Conservation (phyloP, 2,113 vertebrate genomes). For the Lepidothrix coronata region DNA sequence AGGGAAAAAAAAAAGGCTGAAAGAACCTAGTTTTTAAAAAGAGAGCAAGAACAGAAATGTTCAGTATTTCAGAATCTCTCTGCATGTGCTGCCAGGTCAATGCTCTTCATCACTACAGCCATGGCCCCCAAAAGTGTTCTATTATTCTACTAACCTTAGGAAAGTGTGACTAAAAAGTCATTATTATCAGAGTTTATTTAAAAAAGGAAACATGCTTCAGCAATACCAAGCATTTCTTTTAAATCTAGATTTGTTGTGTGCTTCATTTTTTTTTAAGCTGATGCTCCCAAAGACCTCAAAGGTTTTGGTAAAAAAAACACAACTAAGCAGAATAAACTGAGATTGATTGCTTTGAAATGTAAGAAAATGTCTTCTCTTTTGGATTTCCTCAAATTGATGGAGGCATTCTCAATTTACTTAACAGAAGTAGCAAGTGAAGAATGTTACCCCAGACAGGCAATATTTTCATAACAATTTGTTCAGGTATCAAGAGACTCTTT, state of each 20-base stretch:
- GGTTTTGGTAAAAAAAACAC: background rate
- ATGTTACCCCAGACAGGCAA: conserved; percentile 20
- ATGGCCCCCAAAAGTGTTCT: background rate
- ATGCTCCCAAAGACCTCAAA: background rate
- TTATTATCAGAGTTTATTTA: background rate
- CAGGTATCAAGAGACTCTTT: conserved; percentile 33
- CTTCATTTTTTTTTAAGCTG: background rate
- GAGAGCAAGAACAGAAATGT: background rate
- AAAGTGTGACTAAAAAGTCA: background rate
- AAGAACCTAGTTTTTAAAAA: background rate
- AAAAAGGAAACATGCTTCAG: background rate
- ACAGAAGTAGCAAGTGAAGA: conserved; percentile 42
- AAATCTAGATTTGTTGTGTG: background rate
- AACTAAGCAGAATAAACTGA: background rate
- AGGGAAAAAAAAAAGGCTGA: background rate
- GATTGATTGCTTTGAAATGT: background rate
- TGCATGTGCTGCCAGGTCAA: background rate
- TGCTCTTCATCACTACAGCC: background rate
- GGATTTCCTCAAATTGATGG: conserved; percentile 45
- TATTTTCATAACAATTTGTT: conserved; percentile 67
- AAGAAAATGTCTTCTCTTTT: background rate
- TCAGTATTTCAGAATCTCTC: background rate
- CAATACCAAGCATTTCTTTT: background rate
- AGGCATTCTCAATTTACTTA: conserved; percentile 55
- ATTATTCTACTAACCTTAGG: background rate